Conservation (phyloP, 2,797 vertebrate species). For the Xerus rutilus region DNA sequence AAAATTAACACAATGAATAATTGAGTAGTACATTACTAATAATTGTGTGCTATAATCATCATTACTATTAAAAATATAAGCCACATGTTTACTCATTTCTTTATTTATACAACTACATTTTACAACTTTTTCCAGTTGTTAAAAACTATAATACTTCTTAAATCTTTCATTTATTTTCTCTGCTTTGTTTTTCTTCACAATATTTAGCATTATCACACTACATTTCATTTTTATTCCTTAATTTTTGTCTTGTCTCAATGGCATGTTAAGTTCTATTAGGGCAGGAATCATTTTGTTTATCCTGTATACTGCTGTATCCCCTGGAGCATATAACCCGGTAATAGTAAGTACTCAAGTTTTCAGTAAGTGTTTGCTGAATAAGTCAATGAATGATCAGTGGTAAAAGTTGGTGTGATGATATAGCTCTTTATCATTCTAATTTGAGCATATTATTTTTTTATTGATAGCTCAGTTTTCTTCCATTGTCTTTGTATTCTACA, state of each 20-base stretch:
- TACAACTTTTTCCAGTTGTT: not conserved
- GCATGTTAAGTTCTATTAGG: not conserved
- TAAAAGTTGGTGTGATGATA: not conserved
- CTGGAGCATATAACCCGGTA: not conserved
- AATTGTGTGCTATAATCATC: not conserved
- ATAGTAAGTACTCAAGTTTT: not conserved
- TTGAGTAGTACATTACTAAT: not conserved
- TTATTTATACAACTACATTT: constrained; percentile 44
- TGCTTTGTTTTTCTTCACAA: not conserved
- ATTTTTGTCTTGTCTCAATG: not conserved
- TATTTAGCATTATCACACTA: not conserved
- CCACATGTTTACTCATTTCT: not conserved
- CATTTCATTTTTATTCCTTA: constrained; percentile 6
- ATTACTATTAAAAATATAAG: not conserved
- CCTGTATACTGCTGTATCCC: not conserved
- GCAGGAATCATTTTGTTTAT: not conserved
- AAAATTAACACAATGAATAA: not conserved
- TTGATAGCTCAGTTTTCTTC: not conserved
- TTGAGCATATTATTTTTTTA: not conserved
- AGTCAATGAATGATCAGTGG: not conserved
- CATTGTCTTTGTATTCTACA: constrained; percentile 8
- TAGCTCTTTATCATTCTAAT: not conserved
- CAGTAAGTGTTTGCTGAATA: not conserved
- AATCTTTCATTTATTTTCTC: not conserved
- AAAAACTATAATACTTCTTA: not conserved